Evolutionary conservation across 2,797 vertebrate species (phyloP), one percentile per base, ranked within the genome.

Genomic region (Mus caroli): DNA sequence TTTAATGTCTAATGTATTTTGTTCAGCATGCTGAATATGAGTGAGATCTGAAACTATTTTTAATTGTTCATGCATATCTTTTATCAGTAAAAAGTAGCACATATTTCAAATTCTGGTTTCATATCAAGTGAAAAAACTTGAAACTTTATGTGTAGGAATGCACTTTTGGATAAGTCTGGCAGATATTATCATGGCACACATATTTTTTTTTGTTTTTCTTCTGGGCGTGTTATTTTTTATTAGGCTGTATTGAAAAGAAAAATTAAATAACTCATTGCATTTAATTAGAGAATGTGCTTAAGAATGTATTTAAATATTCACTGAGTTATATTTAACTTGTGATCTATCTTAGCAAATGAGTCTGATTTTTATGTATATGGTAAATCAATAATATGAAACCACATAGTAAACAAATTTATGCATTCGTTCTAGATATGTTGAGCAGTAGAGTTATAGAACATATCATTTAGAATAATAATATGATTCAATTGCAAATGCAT

Each of bases 391-490:
- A 83, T 26, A 88, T 37, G 80, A 87, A 58, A 92, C 7, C 11
- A 82, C 6, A 93, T 13, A 50, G 13, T 40, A 95, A 96, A 91
- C n/a, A 89, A 87, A 91, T 83, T 31, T 92, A 73, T 71, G 64
- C 13, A 37, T 80, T 96, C 19, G 54, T 71, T 10, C 6, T 89
- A 97, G n/a, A 3, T 67, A 52, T 90, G 15, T 0, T 88, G 60
- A 94, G 67, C 14, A 83, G 4, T 78, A 64, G 22, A 69, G 24
- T 88, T 56, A n/a, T 0, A 92, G 67, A 85, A 93, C 88, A 22
- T 75, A 88, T 43, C 67, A 94, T 62, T 77, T 90, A 58, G 28
- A 75, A 78, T 92, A 69, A 10, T 78, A 1, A 73, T 20, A 94
- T 40, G 11, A 93, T 90, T 96, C 54, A 85, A 67, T 28, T 92